phyloP scores from a whole-genome alignment of 1,140 invertebrate species.

The Temnothorax longispinosus region DNA sequence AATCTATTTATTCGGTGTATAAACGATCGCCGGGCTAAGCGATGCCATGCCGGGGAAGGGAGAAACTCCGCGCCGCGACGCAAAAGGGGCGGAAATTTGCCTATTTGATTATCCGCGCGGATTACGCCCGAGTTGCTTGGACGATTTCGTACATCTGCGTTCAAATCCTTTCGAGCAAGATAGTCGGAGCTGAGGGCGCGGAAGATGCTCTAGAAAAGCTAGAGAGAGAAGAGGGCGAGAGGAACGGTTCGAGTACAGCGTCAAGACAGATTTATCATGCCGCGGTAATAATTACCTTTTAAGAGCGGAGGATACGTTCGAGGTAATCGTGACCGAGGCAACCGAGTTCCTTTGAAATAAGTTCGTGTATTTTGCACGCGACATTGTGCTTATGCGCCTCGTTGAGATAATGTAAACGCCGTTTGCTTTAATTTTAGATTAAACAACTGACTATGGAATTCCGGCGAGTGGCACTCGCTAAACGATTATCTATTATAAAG shows the following conservation, averaged over 20 bases:
- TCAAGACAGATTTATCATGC: constrained; percentile 67
- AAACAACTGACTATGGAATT: neutral
- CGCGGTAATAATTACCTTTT: constrained; percentile 65
- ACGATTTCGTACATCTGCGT: constrained; percentile 56
- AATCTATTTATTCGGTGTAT: constrained; percentile 55
- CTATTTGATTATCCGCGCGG: constrained; percentile 57
- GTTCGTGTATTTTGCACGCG: constrained; percentile 42
- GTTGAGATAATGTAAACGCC: constrained; percentile 9
- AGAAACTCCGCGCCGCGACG: constrained; percentile 21
- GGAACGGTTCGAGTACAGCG: neutral
- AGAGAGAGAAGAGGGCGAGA: neutral
- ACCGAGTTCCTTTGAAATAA: constrained; percentile 55
- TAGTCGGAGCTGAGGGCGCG: neutral
- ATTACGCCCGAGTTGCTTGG: constrained; percentile 42
- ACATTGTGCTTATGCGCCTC: constrained; percentile 42
- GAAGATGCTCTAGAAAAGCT: constrained; percentile 5
- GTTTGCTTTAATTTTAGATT: constrained; percentile 52
- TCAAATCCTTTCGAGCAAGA: constrained; percentile 48
- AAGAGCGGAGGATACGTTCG: constrained; percentile 62
- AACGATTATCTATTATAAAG: neutral
- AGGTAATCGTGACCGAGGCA: constrained; percentile 56
- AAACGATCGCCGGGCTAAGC: constrained; percentile 36
- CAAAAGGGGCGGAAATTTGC: constrained; percentile 50
- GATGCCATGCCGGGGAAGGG: neutral
- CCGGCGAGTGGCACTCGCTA: neutral